Conservation (phyloP, 2,888 invertebrate species). For the Tortricodes alternella region DNA sequence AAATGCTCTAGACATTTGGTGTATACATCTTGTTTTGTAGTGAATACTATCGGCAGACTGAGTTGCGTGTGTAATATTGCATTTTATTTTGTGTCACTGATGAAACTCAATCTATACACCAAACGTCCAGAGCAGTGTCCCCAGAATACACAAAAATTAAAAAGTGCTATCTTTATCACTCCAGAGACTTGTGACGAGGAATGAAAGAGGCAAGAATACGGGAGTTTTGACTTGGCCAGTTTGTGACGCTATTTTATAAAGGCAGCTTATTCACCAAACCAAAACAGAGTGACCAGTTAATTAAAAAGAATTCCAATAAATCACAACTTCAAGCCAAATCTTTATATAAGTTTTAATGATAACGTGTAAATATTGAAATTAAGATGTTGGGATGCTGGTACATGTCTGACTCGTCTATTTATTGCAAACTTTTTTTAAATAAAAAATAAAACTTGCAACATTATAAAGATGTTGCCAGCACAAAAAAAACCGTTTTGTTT, state of each 20-base stretch:
- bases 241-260: conserved; percentile 14
- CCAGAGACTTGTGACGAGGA: too few species aligned
- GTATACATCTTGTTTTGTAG: too few species aligned
- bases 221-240: too few species aligned
- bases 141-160: too few species aligned
- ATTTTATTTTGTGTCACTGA: too few species aligned
- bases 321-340: conserved; percentile 54
- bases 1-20: too few species aligned
- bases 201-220: too few species aligned
- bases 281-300: conserved; percentile 68
- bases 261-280: conserved; percentile 52
- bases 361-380: conserved; percentile 35
- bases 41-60: too few species aligned
- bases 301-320: conserved; percentile 36
- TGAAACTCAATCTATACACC: too few species aligned
- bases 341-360: conserved; percentile 41
- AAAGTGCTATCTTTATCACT: too few species aligned
- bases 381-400: conserved; percentile 30
- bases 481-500: neutral
- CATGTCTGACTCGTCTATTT: conserved; percentile 19
- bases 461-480: neutral
- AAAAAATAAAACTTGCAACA: neutral
- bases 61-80: too few species aligned
- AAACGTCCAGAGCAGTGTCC: too few species aligned
- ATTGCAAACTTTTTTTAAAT: neutral